Evolutionary conservation across 2,797 vertebrate species (phyloP).

Genomic region (Microchirus variegatus): DNA sequence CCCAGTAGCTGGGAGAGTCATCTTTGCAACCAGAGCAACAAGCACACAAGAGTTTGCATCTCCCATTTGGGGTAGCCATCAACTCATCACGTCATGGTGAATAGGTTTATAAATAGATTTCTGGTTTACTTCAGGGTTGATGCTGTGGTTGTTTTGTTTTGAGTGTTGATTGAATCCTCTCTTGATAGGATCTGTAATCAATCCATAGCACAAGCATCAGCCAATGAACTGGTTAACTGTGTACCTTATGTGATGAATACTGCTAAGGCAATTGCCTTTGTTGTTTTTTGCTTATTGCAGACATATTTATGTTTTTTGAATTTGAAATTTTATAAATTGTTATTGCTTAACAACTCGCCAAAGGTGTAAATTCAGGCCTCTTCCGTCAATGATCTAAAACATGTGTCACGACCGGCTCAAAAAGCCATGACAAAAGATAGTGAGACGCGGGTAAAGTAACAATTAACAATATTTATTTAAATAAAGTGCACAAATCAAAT

Average conservation of each 20-base stretch:
- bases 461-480: too few relatives aligned
- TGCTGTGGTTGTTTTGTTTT: constrained; percentile 17
- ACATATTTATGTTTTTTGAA: not conserved
- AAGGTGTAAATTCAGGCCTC: not conserved
- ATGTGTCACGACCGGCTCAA: too few relatives aligned
- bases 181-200: constrained; percentile 28
- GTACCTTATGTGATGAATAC: constrained; percentile 4
- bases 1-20: constrained; percentile 71
- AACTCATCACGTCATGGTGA: constrained; percentile 45
- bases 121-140: constrained; percentile 14
- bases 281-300: not conserved
- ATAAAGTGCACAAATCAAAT: too few relatives aligned
- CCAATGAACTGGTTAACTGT: too few relatives aligned
- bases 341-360: not conserved
- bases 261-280: not conserved
- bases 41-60: constrained; percentile 57
- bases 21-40: constrained; percentile 77
- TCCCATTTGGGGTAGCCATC: constrained; percentile 43
- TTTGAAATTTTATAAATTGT: not conserved
- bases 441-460: too few relatives aligned
- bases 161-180: constrained; percentile 39
- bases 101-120: constrained; percentile 27
- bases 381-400: not conserved
- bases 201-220: not conserved
- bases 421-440: too few relatives aligned